Percentiles rank a stretch among this genome's conserved stretches.
Conservation (phyloP, 2,888 invertebrate genomes). For the Venustoraphidia nigricollis region DNA sequence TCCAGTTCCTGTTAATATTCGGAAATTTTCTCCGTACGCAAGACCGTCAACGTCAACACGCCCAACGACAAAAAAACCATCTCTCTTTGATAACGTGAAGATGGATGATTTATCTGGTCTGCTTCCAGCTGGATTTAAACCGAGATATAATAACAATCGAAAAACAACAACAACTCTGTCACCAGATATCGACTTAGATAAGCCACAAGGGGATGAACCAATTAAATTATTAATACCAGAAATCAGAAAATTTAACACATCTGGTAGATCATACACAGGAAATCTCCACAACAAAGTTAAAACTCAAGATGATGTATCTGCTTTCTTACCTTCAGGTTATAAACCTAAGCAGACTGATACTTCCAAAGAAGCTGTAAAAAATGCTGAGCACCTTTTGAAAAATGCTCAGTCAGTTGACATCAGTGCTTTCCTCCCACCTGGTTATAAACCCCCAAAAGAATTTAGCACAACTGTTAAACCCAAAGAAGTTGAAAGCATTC, state of each 20-base stretch:
- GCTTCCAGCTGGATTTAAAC: slow-evolving; percentile 47
- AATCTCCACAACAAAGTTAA: slow-evolving; percentile 42
- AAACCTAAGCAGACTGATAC: slow-evolving; percentile 24
- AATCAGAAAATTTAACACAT: slow-evolving; percentile 24
- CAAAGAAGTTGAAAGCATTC: slow-evolving; percentile 8
- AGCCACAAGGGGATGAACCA: slow-evolving; percentile 22
- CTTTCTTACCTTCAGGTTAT: slow-evolving; percentile 48
- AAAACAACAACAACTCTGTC: slow-evolving; percentile 25
- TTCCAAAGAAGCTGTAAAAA: slow-evolving; percentile 11
- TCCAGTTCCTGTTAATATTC: slow-evolving; percentile 44
- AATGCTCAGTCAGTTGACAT: slow-evolving; percentile 30
- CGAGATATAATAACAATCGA: slow-evolving; percentile 29
- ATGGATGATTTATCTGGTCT: slow-evolving; percentile 44
- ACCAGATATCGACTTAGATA: slow-evolving; percentile 14
- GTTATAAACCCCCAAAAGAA: slow-evolving; percentile 32
- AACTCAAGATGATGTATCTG: slow-evolving; percentile 37
- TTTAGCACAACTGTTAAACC: slow-evolving; percentile 1
- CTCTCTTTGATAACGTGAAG: slow-evolving; percentile 19
- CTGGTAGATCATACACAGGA: slow-evolving; percentile 34
- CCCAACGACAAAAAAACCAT: slow-evolving; percentile 11
- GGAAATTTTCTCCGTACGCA: slow-evolving; percentile 39
- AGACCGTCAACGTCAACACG: slow-evolving; percentile 19
- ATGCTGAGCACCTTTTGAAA: slow-evolving; percentile 8
- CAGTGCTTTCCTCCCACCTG: slow-evolving; percentile 44
- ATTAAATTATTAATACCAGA: slow-evolving; percentile 14